Evolutionary conservation across 2,113 vertebrate species (phyloP).

Genomic region (Pelecanoides urinatrix): DNA sequence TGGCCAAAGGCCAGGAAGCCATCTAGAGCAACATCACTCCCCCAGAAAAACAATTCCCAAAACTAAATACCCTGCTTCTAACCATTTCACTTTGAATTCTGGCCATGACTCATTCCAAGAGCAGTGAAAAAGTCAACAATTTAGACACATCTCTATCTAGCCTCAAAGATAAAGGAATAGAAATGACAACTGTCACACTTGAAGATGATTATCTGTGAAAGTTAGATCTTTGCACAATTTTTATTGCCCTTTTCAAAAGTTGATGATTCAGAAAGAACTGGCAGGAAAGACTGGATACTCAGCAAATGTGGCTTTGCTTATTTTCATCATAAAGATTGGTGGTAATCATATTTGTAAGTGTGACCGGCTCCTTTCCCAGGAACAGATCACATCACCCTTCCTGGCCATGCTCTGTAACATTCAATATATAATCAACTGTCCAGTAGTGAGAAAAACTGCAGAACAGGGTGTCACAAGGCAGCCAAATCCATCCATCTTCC

Average conservation of each 20-base stretch:
- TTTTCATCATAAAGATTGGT: background rate
- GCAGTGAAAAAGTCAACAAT: background rate
- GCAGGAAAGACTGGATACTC: background rate
- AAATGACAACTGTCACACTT: background rate
- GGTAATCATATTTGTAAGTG: background rate
- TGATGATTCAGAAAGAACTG: background rate
- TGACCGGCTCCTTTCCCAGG: background rate
- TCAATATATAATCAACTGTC: background rate
- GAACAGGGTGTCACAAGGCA: background rate
- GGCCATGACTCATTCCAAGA: background rate
- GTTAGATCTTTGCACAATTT: background rate
- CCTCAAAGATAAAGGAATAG: background rate
- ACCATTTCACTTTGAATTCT: background rate
- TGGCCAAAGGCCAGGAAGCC: background rate
- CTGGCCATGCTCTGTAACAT: background rate
- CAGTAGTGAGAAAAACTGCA: background rate
- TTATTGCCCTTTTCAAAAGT: background rate
- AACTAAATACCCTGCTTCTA: background rate
- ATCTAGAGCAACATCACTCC: background rate
- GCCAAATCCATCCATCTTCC: background rate
- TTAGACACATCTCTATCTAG: background rate
- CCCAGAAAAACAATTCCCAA: background rate
- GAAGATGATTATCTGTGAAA: background rate
- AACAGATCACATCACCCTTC: background rate
- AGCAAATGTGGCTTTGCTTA: background rate